Conservation (phyloP, 2,797 vertebrate species). For the Poecilia gillii region DNA sequence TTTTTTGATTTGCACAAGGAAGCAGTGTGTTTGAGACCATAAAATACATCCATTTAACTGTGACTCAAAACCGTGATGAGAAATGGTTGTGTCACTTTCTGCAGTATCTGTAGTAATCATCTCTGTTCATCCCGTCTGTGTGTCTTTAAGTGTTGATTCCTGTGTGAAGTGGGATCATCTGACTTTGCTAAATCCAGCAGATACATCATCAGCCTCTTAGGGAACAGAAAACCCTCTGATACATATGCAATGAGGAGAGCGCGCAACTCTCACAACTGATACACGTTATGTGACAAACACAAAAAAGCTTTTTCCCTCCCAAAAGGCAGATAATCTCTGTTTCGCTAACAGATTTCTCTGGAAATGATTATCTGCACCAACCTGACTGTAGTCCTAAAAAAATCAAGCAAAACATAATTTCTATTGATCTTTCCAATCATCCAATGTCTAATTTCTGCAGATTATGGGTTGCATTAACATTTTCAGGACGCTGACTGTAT, state of each 20-base stretch:
- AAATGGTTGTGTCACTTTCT: not conserved
- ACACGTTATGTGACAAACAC: not conserved
- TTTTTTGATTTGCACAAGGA: not conserved
- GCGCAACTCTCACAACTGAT: not conserved
- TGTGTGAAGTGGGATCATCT: not conserved
- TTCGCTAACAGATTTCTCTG: constrained; percentile 2
- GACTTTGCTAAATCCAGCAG: constrained; percentile 13
- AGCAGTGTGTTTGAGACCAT: not conserved
- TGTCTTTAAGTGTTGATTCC: constrained; percentile 5
- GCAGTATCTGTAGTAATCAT: not conserved
- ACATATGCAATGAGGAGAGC: not conserved
- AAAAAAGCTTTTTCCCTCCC: not conserved
- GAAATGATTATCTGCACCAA: not conserved
- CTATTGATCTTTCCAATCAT: not conserved
- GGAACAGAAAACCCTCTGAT: not conserved
- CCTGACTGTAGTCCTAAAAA: not conserved
- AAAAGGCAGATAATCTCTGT: constrained; percentile 10
- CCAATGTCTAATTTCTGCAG: not conserved
- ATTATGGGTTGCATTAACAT: not conserved
- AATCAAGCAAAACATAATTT: not conserved
- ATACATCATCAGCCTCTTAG: constrained; percentile 9
- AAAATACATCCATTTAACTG: not conserved
- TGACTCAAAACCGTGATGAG: not conserved
- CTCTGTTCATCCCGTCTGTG: not conserved
- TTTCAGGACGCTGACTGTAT: not conserved